These are phyloP conservation scores for Dermatemys mawii DNA, from an alignment of 2,113 vertebrate species.

Conservation along the genomic window DNA sequence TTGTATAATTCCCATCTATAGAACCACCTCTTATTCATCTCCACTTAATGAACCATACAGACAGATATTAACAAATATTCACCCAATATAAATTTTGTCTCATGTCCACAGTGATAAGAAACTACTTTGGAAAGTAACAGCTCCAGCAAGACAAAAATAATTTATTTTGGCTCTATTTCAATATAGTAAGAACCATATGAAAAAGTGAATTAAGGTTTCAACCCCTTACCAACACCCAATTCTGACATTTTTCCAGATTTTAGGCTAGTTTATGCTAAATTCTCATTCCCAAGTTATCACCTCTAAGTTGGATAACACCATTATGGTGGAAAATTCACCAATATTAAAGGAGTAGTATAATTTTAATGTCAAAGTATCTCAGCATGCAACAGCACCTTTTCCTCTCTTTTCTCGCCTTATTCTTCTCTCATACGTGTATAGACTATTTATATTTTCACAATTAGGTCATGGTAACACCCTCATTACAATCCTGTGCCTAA, in stretches of 20 bases:
- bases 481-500: background rate
- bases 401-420: constrained; percentile 33
- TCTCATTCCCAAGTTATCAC: constrained; percentile 45
- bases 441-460: constrained; percentile 38
- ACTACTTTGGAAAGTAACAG: background rate
- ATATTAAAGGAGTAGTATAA: constrained; percentile 16
- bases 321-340: constrained; percentile 45
- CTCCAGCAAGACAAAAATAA: constrained; percentile 4
- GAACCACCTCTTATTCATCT: background rate
- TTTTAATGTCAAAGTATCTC: constrained; percentile 45
- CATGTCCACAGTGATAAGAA: background rate
- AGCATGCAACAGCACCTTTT: background rate
- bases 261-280: constrained; percentile 36
- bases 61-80: background rate
- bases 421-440: background rate
- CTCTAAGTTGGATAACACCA: background rate
- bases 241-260: constrained; percentile 50
- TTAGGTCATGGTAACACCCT: constrained; percentile 1
- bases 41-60: fast-evolving
- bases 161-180: constrained; percentile 28
- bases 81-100: background rate
- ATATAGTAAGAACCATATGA: constrained; percentile 38
- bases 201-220: constrained; percentile 52
- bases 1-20: background rate
- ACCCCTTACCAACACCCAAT: constrained; percentile 47